These are phyloP conservation scores for Papilio gigon DNA, from an alignment of 2,888 invertebrate species.

Conservation along the genomic window DNA sequence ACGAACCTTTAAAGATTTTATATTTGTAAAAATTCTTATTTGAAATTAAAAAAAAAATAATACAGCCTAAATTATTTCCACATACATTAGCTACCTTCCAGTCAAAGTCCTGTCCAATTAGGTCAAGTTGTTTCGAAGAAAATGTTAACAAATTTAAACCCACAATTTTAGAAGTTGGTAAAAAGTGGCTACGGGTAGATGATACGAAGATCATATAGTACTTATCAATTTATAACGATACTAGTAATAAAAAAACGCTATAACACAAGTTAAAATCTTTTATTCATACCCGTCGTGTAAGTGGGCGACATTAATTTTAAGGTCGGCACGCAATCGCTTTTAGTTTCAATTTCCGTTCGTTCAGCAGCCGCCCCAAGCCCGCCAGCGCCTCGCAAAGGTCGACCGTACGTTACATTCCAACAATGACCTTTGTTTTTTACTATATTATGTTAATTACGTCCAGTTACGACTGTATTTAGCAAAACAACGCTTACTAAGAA, in stretches of 20 bases:
- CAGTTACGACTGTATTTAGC: constrained; percentile 32
- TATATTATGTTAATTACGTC: constrained; percentile 27
- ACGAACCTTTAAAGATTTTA: no score
- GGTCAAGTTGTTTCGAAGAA: no score
- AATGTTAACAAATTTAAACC: no score
- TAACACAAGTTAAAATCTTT: constrained; percentile 10
- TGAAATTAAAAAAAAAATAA: no score
- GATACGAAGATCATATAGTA: no score
- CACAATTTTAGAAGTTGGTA: no score
- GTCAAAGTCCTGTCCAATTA: no score
- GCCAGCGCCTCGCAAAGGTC: constrained; percentile 54
- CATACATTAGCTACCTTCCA: no score
- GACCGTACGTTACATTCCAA: constrained; percentile 60
- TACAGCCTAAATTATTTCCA: no score
- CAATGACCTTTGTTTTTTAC: constrained; percentile 39
- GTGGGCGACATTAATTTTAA: constrained; percentile 22
- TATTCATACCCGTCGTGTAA: constrained; percentile 26
- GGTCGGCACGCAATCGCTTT: constrained; percentile 30
- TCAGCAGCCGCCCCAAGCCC: constrained; percentile 1
- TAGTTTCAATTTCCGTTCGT: constrained; percentile 34
- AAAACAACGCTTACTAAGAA: background rate
- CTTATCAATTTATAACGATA: no score
- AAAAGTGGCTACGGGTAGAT: no score
- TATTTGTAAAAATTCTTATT: no score
- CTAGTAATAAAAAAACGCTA: background rate